Conservation (phyloP, 2,797 vertebrate species). For the Tapera naevia region DNA sequence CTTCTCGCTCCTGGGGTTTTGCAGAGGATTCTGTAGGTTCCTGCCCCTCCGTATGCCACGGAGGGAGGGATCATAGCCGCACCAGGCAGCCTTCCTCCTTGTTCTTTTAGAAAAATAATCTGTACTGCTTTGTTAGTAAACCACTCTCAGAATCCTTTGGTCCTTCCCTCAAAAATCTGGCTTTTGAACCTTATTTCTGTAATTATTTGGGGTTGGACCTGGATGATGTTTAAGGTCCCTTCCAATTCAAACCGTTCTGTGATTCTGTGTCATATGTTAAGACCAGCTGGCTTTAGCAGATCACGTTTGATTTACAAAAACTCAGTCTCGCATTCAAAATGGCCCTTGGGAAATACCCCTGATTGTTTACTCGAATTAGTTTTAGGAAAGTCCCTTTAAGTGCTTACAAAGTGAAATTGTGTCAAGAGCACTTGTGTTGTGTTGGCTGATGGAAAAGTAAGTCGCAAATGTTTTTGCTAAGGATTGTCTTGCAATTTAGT, state of each 20-base stretch:
- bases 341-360: not conserved
- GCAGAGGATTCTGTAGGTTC: accelerated
- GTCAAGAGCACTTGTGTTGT: not conserved
- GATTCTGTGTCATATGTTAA: not conserved
- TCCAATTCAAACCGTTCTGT: too few species aligned
- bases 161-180: accelerated
- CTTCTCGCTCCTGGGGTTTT: not conserved
- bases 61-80: accelerated
- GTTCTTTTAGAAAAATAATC: accelerated
- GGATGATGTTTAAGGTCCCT: too few species aligned
- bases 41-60: accelerated
- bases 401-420: not conserved
- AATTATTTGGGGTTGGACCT: not conserved
- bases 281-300: not conserved
- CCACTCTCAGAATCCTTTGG: accelerated
- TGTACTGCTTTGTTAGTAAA: not conserved
- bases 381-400: not conserved
- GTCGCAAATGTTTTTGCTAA: not conserved
- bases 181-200: not conserved
- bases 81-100: not conserved
- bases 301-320: not conserved
- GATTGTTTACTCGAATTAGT: not conserved
- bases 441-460: not conserved
- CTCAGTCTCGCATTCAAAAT: not conserved
- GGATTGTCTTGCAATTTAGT: not conserved